Conservation (phyloP, 1,140 invertebrate genomes). For the Drosophila hydei region DNA sequence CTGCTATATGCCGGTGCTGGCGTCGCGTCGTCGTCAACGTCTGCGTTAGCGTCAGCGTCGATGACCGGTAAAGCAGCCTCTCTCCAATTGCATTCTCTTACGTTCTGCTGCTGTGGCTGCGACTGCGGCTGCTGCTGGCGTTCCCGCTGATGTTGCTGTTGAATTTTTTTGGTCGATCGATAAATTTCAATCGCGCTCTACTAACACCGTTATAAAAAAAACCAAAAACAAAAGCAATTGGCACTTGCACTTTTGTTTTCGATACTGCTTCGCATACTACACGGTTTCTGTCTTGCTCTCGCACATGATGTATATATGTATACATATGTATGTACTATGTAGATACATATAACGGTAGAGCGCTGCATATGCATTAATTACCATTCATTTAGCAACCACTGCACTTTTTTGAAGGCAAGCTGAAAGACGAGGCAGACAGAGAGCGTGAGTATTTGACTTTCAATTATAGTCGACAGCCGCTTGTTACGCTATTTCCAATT, state of each 20-base stretch:
- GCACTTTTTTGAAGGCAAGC: conserved; percentile 6
- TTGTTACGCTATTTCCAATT: conserved; percentile 36
- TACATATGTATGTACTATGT: too few relatives aligned
- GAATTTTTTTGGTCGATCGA: conserved; percentile 33
- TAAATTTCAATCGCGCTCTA: conserved; percentile 29
- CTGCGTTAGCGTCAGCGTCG: conserved; percentile 2
- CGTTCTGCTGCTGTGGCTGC: not conserved
- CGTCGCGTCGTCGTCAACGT: conserved; percentile 12
- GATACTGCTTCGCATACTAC: conserved; percentile 5
- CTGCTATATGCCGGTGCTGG: conserved; percentile 34
- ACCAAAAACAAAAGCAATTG: conserved; percentile 4
- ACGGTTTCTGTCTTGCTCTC: conserved; percentile 24
- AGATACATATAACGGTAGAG: conserved; percentile 6
- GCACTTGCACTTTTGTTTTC: conserved; percentile 37
- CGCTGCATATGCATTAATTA: conserved; percentile 36
- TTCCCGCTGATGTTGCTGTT: conserved; percentile 10
- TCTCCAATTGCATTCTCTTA: conserved; percentile 10
- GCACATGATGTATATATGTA: not conserved
- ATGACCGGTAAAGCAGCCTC: conserved; percentile 25
- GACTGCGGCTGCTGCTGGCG: not conserved
- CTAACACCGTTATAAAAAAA: conserved; percentile 15
- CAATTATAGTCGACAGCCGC: not conserved
- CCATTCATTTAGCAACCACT: conserved; percentile 34
- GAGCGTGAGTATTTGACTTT: conserved; percentile 1
- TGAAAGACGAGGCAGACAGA: not conserved